phyloP scores from a whole-genome alignment of 2,113 vertebrate species.

The Myrmecobius fasciatus region DNA sequence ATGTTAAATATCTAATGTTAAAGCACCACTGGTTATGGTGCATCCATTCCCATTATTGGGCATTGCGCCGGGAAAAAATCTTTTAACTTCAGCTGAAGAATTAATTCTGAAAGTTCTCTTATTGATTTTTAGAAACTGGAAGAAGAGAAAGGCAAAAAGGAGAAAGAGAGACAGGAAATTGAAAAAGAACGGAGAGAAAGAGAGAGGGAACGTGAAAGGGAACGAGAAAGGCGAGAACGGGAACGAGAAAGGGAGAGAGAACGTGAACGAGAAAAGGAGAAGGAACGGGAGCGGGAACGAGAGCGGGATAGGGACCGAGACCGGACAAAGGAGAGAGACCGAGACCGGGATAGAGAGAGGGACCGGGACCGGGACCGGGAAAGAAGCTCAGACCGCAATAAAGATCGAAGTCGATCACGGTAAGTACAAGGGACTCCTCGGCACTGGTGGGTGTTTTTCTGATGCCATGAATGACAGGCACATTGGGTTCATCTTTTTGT shows the following conservation, averaged over 20 bases:
- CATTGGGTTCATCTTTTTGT: neutral
- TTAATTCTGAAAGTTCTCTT: conserved; percentile 88
- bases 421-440: conserved; percentile 67
- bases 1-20: conserved; percentile 77
- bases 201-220: conserved; percentile 96
- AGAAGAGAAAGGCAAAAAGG: conserved; percentile 99
- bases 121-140: conserved; percentile 98
- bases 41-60: conserved; percentile 81
- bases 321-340: conserved; percentile 87
- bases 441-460: neutral
- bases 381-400: conserved; percentile 88
- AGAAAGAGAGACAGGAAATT: conserved; percentile 96
- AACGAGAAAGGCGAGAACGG: conserved; percentile 95
- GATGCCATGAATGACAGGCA: neutral
- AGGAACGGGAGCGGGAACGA: conserved; percentile 91
- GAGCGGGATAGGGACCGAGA: conserved; percentile 93
- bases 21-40: conserved; percentile 81
- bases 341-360: conserved; percentile 90
- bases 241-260: conserved; percentile 95
- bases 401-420: conserved; percentile 94
- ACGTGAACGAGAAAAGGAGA: conserved; percentile 89
- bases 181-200: conserved; percentile 96
- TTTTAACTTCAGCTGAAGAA: conserved; percentile 59
- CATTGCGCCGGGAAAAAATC: conserved; percentile 78
- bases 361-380: conserved; percentile 92